phyloP scores from a whole-genome alignment of 2,888 invertebrate species.

The Prenolepis imparis region DNA sequence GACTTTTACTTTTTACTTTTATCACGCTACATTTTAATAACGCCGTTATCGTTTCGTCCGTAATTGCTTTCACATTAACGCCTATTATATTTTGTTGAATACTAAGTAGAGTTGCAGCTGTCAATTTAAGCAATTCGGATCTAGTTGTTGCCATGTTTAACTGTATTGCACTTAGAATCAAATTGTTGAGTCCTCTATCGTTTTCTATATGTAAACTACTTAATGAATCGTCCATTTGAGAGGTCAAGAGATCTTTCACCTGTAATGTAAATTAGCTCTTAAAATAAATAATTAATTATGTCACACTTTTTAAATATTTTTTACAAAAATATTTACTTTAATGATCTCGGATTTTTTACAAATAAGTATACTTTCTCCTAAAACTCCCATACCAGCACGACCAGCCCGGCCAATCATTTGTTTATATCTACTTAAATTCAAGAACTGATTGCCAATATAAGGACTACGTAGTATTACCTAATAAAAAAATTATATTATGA shows the following conservation, averaged over 20 bases:
- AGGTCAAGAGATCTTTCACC: slow-evolving; percentile 88
- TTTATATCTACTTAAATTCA: slow-evolving; percentile 93
- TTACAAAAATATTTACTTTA: slow-evolving; percentile 82
- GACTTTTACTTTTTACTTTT: slow-evolving; percentile 68
- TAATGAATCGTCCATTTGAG: slow-evolving; percentile 90
- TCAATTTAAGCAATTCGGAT: slow-evolving; percentile 87
- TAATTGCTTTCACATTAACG: slow-evolving; percentile 85
- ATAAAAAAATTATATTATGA: slow-evolving; percentile 13
- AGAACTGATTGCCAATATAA: slow-evolving; percentile 91
- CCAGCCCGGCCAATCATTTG: slow-evolving; percentile 99
- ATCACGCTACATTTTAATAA: slow-evolving; percentile 87
- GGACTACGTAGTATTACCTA: slow-evolving; percentile 94
- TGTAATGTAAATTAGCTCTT: slow-evolving; percentile 59
- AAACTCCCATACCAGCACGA: slow-evolving; percentile 93
- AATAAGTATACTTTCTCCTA: slow-evolving; percentile 96
- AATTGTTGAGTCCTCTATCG: slow-evolving; percentile 88
- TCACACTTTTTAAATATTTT: slow-evolving; percentile 6
- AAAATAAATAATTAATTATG: slow-evolving; percentile 2
- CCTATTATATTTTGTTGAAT: slow-evolving; percentile 88
- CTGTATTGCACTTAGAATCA: slow-evolving; percentile 91
- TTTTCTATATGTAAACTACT: slow-evolving; percentile 88
- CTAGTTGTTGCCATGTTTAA: slow-evolving; percentile 89
- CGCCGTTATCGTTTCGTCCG: slow-evolving; percentile 86
- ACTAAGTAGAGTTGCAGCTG: slow-evolving; percentile 89
- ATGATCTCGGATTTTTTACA: slow-evolving; percentile 89